Conservation (phyloP, 2,797 vertebrate species). For the Heterohyrax brucei region DNA sequence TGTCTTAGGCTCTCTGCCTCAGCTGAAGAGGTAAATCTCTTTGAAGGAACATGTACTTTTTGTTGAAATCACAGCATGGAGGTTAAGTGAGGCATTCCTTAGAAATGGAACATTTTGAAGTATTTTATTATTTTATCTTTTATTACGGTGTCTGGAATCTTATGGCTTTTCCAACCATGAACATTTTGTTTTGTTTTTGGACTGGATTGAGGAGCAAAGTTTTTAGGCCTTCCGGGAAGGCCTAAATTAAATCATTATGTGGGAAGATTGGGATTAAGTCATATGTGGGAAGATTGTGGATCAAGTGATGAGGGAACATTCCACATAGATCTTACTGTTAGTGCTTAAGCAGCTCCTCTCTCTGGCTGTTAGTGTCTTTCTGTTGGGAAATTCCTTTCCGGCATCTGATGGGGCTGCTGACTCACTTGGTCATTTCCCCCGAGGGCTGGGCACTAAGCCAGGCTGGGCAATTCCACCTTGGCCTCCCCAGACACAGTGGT, state of each 20-base stretch:
- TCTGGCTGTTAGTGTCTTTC: background rate
- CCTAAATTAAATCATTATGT: background rate
- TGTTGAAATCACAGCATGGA: background rate
- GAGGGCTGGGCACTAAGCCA: background rate
- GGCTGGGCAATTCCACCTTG: background rate
- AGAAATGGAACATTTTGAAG: slow-evolving; percentile 6
- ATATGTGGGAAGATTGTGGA: background rate
- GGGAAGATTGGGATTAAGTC: background rate
- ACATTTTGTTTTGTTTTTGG: slow-evolving; percentile 39
- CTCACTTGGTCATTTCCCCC: background rate
- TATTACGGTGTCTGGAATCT: background rate
- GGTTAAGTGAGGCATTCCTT: background rate
- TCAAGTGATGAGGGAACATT: background rate
- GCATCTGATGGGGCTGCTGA: no score
- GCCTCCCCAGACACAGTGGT: no score
- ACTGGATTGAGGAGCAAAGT: background rate
- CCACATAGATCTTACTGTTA: background rate
- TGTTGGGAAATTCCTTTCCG: background rate
- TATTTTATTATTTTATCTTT: slow-evolving; percentile 44
- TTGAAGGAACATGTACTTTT: slow-evolving; percentile 23
- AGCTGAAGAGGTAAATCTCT: slow-evolving; percentile 16
- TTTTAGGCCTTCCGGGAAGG: background rate
- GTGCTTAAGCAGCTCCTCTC: background rate
- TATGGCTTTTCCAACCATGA: background rate
- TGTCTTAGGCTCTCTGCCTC: slow-evolving; percentile 50